These are phyloP conservation scores for Gallinago undulata DNA, from an alignment of 2,113 vertebrate species.

Conservation along the genomic window DNA sequence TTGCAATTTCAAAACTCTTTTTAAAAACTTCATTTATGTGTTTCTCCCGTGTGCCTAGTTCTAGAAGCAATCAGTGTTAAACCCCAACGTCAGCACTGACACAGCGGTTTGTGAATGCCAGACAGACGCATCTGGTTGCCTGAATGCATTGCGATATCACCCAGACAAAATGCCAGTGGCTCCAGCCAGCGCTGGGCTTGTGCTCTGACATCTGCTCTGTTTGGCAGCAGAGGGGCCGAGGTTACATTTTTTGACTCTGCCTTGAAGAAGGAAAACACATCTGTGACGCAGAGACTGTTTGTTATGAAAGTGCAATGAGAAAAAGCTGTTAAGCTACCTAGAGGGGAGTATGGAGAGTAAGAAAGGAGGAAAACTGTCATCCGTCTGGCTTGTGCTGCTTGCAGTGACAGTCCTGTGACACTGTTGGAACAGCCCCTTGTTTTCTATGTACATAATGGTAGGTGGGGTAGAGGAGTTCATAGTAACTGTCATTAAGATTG, in stretches of 20 bases:
- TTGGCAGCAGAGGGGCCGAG: background rate
- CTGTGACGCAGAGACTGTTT: background rate
- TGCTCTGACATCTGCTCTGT: conserved; percentile 38
- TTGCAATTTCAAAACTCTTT: background rate
- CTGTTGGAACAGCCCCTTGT: background rate
- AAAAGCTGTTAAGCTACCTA: background rate
- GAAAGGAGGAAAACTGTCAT: background rate
- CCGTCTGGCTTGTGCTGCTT: background rate
- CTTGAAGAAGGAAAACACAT: background rate
- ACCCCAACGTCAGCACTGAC: background rate
- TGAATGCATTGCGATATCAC: background rate
- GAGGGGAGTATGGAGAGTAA: background rate
- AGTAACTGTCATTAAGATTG: background rate
- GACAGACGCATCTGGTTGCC: conserved; percentile 31
- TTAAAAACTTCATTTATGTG: background rate
- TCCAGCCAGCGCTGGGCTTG: conserved; percentile 7
- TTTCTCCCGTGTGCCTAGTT: background rate
- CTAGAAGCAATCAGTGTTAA: background rate
- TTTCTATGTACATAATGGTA: background rate
- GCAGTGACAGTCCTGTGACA: background rate
- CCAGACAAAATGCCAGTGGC: conserved; percentile 56
- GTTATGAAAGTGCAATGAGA: background rate
- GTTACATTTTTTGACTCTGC: background rate
- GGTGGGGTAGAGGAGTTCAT: background rate
- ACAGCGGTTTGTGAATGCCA: conserved; percentile 12